Percentiles rank a stretch among this genome's conserved stretches.
Evolutionary conservation across 1,140 invertebrate species (phyloP).

Genomic region (Leptinotarsa texana): DNA sequence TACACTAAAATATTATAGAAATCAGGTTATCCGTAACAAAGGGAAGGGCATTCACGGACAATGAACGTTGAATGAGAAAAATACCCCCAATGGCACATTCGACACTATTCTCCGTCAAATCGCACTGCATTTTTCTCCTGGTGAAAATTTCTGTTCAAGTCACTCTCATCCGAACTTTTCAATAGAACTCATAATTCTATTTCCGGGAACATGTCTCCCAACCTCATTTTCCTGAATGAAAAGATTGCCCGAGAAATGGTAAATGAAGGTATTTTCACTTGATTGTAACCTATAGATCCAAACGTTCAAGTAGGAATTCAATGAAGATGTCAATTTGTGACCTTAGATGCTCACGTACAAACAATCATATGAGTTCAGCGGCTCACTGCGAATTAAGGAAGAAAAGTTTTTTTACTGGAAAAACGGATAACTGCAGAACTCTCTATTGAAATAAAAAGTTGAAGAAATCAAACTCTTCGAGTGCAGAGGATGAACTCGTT

Average conservation of each 20-base stretch:
- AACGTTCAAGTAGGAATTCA: conserved; percentile 19
- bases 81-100: too few relatives aligned
- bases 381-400: conserved; percentile 3
- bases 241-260: conserved; percentile 13
- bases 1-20: too few relatives aligned
- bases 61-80: too few relatives aligned
- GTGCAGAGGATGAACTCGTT: too few relatives aligned
- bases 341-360: conserved; percentile 12
- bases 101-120: not conserved
- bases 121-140: not conserved
- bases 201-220: conserved; percentile 9
- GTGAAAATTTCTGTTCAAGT: not conserved
- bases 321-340: conserved; percentile 23
- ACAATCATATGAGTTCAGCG: conserved; percentile 15
- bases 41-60: too few relatives aligned
- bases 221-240: conserved; percentile 14
- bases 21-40: too few relatives aligned
- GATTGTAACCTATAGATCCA: conserved; percentile 21
- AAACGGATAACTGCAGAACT: not conserved
- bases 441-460: too few relatives aligned
- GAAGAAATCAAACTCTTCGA: too few relatives aligned
- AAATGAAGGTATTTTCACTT: conserved; percentile 26
- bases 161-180: conserved; percentile 2
- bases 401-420: not conserved
- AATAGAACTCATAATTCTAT: conserved; percentile 12